Base-by-base conservation (phyloP, 92 coral and sea anemone species). In the Epizoanthus ramosus region DNA sequence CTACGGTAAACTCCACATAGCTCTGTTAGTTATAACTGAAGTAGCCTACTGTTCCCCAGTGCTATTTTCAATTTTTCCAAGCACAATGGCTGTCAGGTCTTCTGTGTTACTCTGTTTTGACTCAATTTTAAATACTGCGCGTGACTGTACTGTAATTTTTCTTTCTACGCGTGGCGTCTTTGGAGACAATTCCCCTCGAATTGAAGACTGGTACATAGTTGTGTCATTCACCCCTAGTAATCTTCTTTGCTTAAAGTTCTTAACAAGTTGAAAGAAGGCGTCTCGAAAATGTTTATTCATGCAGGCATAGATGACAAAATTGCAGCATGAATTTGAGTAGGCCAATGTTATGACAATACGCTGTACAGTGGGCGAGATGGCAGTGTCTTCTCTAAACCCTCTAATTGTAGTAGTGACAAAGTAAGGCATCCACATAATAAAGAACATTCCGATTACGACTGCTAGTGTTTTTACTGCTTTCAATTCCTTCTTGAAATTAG, bases 391-490 rank as follows among this genome's bases (percentile, higher is more conserved):
- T 63, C 74, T 75, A 53, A 95, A 90, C 9, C 94, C 98, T 6
- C 98, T 90, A 3, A 82, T 81, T 3, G 94, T 84, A 37, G 98
- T 92, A 19, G 91, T 87, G 19, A 91, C 87, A 73, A 95, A 95
- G 71, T 88, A 95, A 8, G 98, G 98, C 90, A 92, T 73, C 98
- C 98, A 95, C 97, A 92, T 95, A 5, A 94, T 43, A 66, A 94
- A 92, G 77, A 94, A 94, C 24, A 92, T 92, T 1, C 98, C 98
- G 17, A 94, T 92, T 23, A 94, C 96, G 14, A 93, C 98, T 6
- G 92, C 92, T 35, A 95, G 73, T 2, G 93, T 91, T 58, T 95
- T 95, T 0, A 91, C 98, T 10, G 98, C 98, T 73, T 94, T 94
- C 68, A 92, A 57, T 28, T 94, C 98, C 71, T 90, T 87, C 66